phyloP scores from a whole-genome alignment of 2,797 vertebrate species.

The Muscicapa striata region DNA sequence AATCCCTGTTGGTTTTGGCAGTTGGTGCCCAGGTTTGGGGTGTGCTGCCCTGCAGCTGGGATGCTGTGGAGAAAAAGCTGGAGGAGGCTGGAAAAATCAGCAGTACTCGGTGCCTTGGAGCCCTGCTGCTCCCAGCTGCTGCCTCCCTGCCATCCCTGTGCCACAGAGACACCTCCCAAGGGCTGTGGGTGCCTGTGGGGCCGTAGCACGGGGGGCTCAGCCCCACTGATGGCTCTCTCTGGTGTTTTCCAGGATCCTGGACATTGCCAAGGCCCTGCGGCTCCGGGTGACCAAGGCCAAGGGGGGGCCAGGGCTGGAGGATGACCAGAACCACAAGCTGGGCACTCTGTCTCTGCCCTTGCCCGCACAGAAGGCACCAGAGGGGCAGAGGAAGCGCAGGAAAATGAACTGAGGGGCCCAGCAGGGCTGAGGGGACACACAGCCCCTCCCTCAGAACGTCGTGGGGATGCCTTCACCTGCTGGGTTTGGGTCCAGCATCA shows the following conservation, averaged over 20 bases:
- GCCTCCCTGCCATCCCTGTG: background rate
- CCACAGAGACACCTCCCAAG: background rate
- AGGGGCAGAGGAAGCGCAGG: conserved; percentile 78
- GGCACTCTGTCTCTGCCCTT: conserved; percentile 86
- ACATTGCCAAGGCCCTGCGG: conserved; percentile 90
- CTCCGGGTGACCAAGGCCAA: conserved; percentile 80
- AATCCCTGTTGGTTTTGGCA: background rate
- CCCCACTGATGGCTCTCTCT: background rate
- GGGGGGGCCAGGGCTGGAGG: background rate
- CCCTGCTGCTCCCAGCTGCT: background rate
- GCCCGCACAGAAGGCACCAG: conserved; percentile 72
- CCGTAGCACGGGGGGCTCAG: fast-evolving
- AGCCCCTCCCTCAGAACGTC: background rate
- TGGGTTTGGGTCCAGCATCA: background rate
- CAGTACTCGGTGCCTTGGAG: background rate
- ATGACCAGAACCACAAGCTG: conserved; percentile 76
- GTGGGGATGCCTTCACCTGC: background rate
- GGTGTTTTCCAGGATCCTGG: conserved; percentile 82
- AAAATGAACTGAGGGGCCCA: conserved; percentile 73
- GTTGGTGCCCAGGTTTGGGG: background rate
- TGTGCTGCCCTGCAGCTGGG: background rate
- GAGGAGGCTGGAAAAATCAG: background rate
- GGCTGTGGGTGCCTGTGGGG: fast-evolving
- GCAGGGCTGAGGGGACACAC: too few species aligned
- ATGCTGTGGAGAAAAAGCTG: background rate